phyloP scores from a whole-genome alignment of 2,888 invertebrate species.

The Hydropsyche betteni region DNA sequence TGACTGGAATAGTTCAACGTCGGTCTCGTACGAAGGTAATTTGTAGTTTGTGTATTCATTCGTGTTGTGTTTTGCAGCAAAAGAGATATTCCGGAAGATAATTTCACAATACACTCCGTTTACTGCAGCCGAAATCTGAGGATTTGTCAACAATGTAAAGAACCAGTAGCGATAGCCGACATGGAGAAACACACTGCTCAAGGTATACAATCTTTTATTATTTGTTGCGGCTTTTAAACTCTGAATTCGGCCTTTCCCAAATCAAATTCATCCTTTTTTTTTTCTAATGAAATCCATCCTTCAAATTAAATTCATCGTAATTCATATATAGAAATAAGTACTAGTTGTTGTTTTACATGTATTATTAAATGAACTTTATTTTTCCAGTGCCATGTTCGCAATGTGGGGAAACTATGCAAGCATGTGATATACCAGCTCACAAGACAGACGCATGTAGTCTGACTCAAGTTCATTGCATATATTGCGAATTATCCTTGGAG shows the following conservation, averaged over 20 bases:
- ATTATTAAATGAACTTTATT: background rate
- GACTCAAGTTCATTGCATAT: slow-evolving; percentile 70
- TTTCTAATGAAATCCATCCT: no score
- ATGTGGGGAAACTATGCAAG: slow-evolving; percentile 64
- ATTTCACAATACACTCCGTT: slow-evolving; percentile 75
- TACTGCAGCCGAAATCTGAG: slow-evolving; percentile 76
- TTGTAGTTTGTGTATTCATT: background rate
- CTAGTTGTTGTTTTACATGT: no score
- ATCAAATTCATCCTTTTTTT: no score
- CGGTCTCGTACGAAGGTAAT: no score
- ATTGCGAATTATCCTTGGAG: slow-evolving; percentile 72
- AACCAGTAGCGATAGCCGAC: slow-evolving; percentile 70
- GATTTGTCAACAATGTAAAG: slow-evolving; percentile 73
- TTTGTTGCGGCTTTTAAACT: background rate
- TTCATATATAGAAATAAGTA: no score
- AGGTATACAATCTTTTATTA: slow-evolving; percentile 53
- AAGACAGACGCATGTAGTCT: slow-evolving; percentile 66
- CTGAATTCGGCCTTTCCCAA: background rate
- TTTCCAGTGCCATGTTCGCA: slow-evolving; percentile 62
- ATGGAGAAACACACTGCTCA: slow-evolving; percentile 66
- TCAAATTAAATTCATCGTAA: no score
- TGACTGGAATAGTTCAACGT: no score
- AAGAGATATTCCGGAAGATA: slow-evolving; percentile 72
- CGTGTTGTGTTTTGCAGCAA: slow-evolving; percentile 65
- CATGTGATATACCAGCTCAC: slow-evolving; percentile 63